Percentiles rank a stretch among this genome's conserved stretches.
These are phyloP conservation scores for Microplitis manilae DNA, from an alignment of 2,888 invertebrate genomes.

Conservation along the genomic window DNA sequence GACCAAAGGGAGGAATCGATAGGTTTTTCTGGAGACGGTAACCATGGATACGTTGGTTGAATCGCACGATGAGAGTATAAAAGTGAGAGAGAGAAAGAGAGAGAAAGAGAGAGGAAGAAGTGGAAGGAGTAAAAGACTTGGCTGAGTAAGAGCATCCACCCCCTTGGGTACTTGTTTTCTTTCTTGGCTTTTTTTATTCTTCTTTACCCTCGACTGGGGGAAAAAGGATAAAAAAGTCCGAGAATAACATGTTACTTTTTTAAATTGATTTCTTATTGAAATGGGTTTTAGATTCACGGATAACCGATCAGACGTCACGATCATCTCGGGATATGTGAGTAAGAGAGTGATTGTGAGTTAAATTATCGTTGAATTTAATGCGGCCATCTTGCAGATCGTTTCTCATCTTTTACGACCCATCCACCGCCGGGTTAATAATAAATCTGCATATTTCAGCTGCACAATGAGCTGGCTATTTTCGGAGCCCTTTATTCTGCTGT, in stretches of 20 bases:
- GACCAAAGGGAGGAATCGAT: slow-evolving; percentile 71
- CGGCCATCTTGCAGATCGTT: slow-evolving; percentile 63
- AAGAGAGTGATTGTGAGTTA: slow-evolving; percentile 2
- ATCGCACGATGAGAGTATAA: slow-evolving; percentile 62
- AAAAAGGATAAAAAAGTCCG: slow-evolving; percentile 9
- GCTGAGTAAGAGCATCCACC: slow-evolving; percentile 65
- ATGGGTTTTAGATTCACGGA: slow-evolving; percentile 13
- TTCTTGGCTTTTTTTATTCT: slow-evolving; percentile 20
- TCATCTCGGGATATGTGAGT: background rate
- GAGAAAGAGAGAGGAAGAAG: slow-evolving; percentile 58
- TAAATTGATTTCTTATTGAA: slow-evolving; percentile 25
- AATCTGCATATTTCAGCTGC: slow-evolving; percentile 6
- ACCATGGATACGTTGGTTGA: slow-evolving; percentile 69
- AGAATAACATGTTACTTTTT: slow-evolving; percentile 21
- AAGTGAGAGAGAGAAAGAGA: slow-evolving; percentile 52
- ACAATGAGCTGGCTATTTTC: slow-evolving; percentile 18
- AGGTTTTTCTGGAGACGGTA: slow-evolving; percentile 70
- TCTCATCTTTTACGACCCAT: slow-evolving; percentile 64
- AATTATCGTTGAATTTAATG: slow-evolving; percentile 42
- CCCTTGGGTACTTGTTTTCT: slow-evolving; percentile 3
- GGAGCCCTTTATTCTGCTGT: slow-evolving; percentile 41
- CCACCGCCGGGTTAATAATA: slow-evolving; percentile 25
- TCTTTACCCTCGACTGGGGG: slow-evolving; percentile 28
- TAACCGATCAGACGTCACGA: background rate
- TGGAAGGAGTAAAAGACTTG: slow-evolving; percentile 53